phyloP scores from a whole-genome alignment of 2,888 invertebrate species.

The Campoletis raptor region DNA sequence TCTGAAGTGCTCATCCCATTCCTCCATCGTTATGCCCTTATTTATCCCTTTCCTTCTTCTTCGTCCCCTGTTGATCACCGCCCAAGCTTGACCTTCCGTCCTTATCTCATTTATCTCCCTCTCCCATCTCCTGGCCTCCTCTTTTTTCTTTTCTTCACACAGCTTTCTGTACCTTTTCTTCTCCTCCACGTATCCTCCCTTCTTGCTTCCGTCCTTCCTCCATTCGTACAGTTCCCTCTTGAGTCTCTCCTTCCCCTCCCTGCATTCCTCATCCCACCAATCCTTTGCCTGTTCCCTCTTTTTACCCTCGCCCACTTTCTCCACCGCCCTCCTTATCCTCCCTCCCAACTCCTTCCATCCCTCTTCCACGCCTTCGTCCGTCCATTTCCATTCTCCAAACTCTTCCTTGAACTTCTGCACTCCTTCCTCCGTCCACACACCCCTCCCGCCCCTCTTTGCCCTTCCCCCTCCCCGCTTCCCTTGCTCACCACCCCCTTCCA shows the following conservation, averaged over 20 bases:
- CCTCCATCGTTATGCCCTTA: background rate
- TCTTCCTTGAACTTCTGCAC: background rate
- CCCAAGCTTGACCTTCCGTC: slow-evolving; percentile 18
- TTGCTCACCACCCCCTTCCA: background rate
- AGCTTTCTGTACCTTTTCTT: slow-evolving; percentile 13
- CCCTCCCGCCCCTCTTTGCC: background rate
- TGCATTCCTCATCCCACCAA: slow-evolving; percentile 2
- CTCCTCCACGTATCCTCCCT: slow-evolving; percentile 3
- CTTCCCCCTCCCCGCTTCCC: slow-evolving; percentile 19
- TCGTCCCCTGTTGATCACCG: slow-evolving; percentile 5
- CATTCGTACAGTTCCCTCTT: background rate
- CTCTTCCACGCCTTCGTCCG: background rate
- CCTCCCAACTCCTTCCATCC: background rate
- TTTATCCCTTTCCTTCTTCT: slow-evolving; percentile 12
- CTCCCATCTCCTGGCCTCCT: background rate
- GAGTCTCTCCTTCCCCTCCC: slow-evolving; percentile 14
- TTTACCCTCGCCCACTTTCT: slow-evolving; percentile 22
- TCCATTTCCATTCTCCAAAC: background rate
- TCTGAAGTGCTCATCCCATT: background rate
- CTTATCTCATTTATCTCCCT: slow-evolving; percentile 1
- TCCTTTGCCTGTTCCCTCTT: slow-evolving; percentile 7
- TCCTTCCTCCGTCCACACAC: background rate
- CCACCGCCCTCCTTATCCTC: background rate
- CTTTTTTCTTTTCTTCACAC: slow-evolving; percentile 26
- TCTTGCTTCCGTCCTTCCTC: background rate